Evolutionary conservation across 2,797 vertebrate genomes (phyloP).

Genomic region (Borostomias antarcticus): DNA sequence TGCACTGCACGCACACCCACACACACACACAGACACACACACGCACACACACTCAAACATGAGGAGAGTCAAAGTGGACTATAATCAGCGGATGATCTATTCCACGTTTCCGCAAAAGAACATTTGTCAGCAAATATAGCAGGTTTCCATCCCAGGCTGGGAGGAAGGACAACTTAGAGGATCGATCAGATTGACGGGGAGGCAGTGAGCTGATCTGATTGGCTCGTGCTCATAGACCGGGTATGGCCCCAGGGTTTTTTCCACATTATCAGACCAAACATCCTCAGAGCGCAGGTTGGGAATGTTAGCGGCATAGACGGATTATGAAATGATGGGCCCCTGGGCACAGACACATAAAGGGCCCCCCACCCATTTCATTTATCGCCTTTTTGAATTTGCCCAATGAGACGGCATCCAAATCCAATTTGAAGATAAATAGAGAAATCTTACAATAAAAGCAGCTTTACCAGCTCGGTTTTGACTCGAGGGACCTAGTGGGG

Average conservation of each 20-base stretch:
- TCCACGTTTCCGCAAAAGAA: constrained; percentile 30
- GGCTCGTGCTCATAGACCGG: constrained; percentile 69
- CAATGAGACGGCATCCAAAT: too few species aligned
- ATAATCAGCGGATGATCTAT: not conserved
- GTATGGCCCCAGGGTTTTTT: constrained; percentile 72
- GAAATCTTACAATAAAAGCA: too few species aligned
- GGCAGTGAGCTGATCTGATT: constrained; percentile 69
- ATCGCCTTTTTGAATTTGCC: too few species aligned
- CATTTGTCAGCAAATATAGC: constrained; percentile 44
- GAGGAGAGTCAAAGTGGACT: not conserved
- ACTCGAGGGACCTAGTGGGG: too few species aligned
- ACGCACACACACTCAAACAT: not conserved
- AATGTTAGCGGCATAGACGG: constrained; percentile 34
- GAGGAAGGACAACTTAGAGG: constrained; percentile 49
- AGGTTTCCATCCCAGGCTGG: constrained; percentile 53
- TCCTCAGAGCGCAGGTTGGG: constrained; percentile 46
- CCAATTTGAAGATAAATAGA: too few species aligned
- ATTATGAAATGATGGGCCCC: too few species aligned
- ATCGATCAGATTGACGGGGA: constrained; percentile 65
- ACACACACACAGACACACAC: too few species aligned
- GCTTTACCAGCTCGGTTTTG: too few species aligned
- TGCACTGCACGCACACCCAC: not conserved
- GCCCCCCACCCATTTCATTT: too few species aligned
- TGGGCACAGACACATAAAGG: too few species aligned
- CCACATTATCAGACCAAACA: constrained; percentile 77